Evolutionary conservation across 2,113 vertebrate genomes (phyloP), one percentile per base, ranked within the genome.

Genomic region (Urocynchramus pylzowi): DNA sequence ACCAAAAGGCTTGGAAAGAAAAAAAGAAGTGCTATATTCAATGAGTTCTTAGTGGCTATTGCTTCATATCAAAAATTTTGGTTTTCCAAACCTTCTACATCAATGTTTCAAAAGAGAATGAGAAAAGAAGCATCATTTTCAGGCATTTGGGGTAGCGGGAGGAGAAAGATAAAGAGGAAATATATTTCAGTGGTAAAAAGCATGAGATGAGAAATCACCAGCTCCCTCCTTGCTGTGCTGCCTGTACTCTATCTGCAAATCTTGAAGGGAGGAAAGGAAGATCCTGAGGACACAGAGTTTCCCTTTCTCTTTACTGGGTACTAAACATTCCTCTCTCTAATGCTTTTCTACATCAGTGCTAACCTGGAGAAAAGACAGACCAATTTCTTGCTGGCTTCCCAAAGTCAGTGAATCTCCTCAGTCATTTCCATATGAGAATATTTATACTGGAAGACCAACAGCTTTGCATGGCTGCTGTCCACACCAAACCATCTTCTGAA

Each of bases 371-470:
- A 49, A 82, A 44, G 1, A 2, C 31, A 84, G 53, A 73, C 52
- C 81, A 67, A 63, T 81, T 95, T 61, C 50, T 73, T 94, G 84
- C 68, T 96, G 94, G 75, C 73, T 91, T 97, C 95, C 69, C 52
- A 17, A 87, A 16, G 92, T 73, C 61, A 76, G 28, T 50, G 91
- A 69, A 90, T 60, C 85, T 95, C 75, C 93, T 90, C 79, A 57
- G 87, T 96, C 79, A 47, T 95, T 95, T 95, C 94, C 92, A 69
- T 44, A 37, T 28, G 57, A 81, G 78, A 96, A 97, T 92, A 77
- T 53, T 95, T 84, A 63, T 80, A 67, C 84, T 82, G 87, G 96
- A 96, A 68, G 45, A 71, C 60, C 87, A 93, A 19, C 65, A 90
- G 83, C 83, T 96, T 95, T 92, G 67, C 92, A 80, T 1, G 21